Evolutionary conservation across 2,113 vertebrate species (phyloP).

Genomic region (Oostethus manadensis): DNA sequence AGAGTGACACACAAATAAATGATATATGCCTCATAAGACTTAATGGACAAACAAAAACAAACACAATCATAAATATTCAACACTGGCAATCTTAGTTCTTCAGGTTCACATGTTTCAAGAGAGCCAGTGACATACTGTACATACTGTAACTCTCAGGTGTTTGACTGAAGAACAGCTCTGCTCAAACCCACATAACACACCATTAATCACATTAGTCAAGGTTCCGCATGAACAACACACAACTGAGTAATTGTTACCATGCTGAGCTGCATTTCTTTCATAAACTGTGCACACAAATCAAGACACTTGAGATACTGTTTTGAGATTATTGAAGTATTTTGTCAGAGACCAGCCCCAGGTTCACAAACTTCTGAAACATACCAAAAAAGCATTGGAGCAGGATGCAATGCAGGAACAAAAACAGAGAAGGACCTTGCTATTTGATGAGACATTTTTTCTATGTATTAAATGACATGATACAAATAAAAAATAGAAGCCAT

Average conservation of each 20-base stretch:
- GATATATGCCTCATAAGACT: constrained; percentile 37
- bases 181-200: constrained; percentile 15
- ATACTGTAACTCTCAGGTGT: constrained; percentile 39
- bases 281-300: constrained; percentile 17
- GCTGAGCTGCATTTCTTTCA: constrained; percentile 24
- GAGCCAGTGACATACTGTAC: constrained; percentile 45
- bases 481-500: constrained; percentile 48
- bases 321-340: constrained; percentile 26
- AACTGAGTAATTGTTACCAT: constrained; percentile 44
- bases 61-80: constrained; percentile 60
- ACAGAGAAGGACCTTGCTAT: constrained; percentile 8
- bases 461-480: constrained; percentile 10
- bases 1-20: constrained; percentile 56
- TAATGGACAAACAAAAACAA: constrained; percentile 29
- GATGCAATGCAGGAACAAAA: constrained; percentile 22
- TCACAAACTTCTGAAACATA: constrained; percentile 31
- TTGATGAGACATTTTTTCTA: constrained; percentile 8
- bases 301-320: constrained; percentile 31
- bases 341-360: constrained; percentile 64
- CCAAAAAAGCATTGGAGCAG: constrained; percentile 37
- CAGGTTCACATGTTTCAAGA: constrained; percentile 60
- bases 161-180: constrained; percentile 57
- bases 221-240: constrained; percentile 42
- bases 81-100: constrained; percentile 46
- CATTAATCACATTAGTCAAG: constrained; percentile 46